phyloP scores from a whole-genome alignment of 2,113 vertebrate species.

The Anser brachyrhynchus region DNA sequence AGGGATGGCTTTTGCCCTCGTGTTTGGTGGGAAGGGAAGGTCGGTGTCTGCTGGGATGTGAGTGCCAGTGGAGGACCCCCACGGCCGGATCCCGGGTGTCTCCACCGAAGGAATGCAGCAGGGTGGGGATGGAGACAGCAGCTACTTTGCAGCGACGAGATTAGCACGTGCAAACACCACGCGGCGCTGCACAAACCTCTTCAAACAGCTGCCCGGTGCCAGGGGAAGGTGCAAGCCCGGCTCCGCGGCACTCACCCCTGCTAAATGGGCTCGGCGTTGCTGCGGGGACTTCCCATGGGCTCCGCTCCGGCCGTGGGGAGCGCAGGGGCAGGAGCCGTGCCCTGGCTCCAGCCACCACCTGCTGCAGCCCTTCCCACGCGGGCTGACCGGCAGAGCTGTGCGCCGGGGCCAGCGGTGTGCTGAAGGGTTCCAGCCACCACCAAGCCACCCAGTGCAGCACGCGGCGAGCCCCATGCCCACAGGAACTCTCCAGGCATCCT shows the following conservation, averaged over 20 bases:
- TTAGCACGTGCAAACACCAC: accelerated
- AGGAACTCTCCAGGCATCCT: too few relatives aligned
- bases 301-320: too few relatives aligned
- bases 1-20: accelerated
- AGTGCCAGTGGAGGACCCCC: accelerated
- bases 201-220: not conserved
- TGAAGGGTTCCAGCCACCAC: too few relatives aligned
- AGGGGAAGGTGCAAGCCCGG: accelerated
- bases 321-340: too few relatives aligned
- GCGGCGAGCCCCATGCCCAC: too few relatives aligned
- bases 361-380: too few relatives aligned
- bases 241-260: accelerated
- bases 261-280: not conserved
- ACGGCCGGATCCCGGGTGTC: not conserved
- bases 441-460: too few relatives aligned
- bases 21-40: not conserved
- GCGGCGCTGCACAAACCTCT: not conserved
- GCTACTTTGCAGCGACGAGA: not conserved
- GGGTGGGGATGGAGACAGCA: accelerated
- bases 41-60: accelerated
- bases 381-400: too few relatives aligned
- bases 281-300: too few relatives aligned
- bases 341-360: too few relatives aligned
- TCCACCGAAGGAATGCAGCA: not conserved
- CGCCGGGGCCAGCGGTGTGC: too few relatives aligned